Evolutionary conservation across 2,888 invertebrate species (phyloP).

Genomic region (Nematopogon swammerdamellus): DNA sequence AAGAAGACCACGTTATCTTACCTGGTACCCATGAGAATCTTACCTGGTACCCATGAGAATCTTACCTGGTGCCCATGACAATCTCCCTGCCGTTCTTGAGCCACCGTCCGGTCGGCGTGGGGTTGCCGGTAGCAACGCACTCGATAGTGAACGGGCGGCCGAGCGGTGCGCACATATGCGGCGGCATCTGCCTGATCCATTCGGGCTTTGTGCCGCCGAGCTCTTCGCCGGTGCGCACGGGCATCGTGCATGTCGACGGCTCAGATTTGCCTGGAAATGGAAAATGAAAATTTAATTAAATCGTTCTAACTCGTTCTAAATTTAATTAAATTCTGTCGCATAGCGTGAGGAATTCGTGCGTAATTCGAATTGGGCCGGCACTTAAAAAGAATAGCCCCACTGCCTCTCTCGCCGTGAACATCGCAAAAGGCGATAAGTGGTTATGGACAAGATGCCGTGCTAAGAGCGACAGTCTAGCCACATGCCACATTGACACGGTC

Average conservation of each 20-base stretch:
- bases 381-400: too few species aligned
- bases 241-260: slow-evolving; percentile 87
- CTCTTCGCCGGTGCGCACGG: slow-evolving; percentile 86
- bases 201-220: slow-evolving; percentile 90
- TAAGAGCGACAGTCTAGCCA: too few species aligned
- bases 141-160: slow-evolving; percentile 79
- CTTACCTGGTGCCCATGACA: slow-evolving; percentile 63
- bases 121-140: slow-evolving; percentile 88
- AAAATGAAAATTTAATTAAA: too few species aligned
- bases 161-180: slow-evolving; percentile 75
- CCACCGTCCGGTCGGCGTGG: slow-evolving; percentile 85
- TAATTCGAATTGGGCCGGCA: too few species aligned
- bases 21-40: too few species aligned
- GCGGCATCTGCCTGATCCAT: slow-evolving; percentile 76
- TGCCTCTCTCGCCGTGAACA: too few species aligned
- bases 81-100: slow-evolving; percentile 89
- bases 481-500: too few species aligned
- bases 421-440: too few species aligned
- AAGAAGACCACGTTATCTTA: too few species aligned
- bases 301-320: neutral
- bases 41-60: neutral
- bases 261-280: slow-evolving; percentile 67
- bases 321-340: neutral
- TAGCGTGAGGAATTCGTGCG: neutral
- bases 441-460: neutral